Conservation (phyloP, 2,113 vertebrate genomes). For the Epinephelus cyanopodus region DNA sequence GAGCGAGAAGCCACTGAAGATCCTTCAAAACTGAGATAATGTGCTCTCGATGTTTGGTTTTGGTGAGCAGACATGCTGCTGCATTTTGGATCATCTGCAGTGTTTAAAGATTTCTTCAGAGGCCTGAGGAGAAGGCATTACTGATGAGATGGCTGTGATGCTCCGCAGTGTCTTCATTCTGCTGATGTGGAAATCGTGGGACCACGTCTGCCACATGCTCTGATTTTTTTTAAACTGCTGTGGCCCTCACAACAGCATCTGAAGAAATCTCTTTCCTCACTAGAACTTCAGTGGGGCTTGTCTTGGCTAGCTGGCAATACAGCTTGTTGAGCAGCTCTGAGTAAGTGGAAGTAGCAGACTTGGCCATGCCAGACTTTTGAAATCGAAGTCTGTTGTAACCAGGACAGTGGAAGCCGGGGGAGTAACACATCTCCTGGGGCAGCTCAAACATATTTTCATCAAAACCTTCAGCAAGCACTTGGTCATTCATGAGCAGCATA, state of each 20-base stretch:
- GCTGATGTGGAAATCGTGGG: conserved; percentile 90
- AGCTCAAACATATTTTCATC: conserved; percentile 42
- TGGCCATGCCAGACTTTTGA: conserved; percentile 86
- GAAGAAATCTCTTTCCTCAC: conserved; percentile 76
- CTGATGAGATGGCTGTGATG: conserved; percentile 87
- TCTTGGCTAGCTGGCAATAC: conserved; percentile 89
- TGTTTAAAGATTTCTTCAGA: too few species aligned
- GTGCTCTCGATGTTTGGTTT: too few species aligned
- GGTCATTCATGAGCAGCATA: not conserved
- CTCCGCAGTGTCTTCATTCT: conserved; percentile 81
- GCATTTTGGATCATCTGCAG: too few species aligned
- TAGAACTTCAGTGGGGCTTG: conserved; percentile 85
- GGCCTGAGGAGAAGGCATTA: too few species aligned
- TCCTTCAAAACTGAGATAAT: too few species aligned
- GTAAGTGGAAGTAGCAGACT: conserved; percentile 89
- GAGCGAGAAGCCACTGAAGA: too few species aligned
- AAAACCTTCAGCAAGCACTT: rapidly evolving
- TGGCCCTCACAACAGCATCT: conserved; percentile 82
- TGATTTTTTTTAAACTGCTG: conserved; percentile 89
- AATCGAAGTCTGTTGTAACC: conserved; percentile 82
- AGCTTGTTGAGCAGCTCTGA: conserved; percentile 87
- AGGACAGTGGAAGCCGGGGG: conserved; percentile 82
- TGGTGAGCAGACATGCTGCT: too few species aligned
- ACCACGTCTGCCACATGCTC: conserved; percentile 89
- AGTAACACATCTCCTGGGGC: rapidly evolving